Evolutionary conservation across 2,888 invertebrate genomes (phyloP), one percentile per base, ranked within the genome.

Genomic region (Caenorhabditis sinica): DNA sequence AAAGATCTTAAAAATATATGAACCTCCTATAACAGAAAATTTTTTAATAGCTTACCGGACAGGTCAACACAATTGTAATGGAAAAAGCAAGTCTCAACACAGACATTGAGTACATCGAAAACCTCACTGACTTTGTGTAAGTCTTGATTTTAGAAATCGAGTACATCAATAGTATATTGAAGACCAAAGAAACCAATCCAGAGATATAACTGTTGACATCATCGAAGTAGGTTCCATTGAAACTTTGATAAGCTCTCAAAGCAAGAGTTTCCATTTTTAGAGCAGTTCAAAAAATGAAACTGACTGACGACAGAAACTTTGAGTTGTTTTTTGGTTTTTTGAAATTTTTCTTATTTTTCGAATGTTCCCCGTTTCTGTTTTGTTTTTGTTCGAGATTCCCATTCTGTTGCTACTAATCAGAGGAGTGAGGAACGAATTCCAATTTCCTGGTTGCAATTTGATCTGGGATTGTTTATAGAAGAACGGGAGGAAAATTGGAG

Each of bases 161-260:
- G 20, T 58, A 45, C 11, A 76, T 72, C 49, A 82, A 30, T 20
- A 72, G 66, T 20, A 13, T 25, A 51, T 82, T 82, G 40, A 53
- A 76, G 0, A 76, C 23, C 0, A 82, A 20, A 0, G 72, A 72
- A 13, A 82, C 28, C 0, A 65, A 43, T 49, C 51, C 73, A 28
- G 83, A 49, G 0, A 73, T 30, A 49, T 77, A 83, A 43, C 58
- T 60, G 28, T 83, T 83, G 17, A 72, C 6, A 49, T 83, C 83
- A 43, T 83, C 77, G 49, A 51, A 45, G 15, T 15, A 61, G 1
- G 69, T 51, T 15, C 30, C 43, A 43, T 61, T 77, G 43, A 71
- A 77, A 43, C 69, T 61, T 30, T 77, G 69, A 51, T 71, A 77
- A 9, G n/a, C 2, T 20, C 25, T 53, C 8, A 28, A 13, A 25